phyloP scores from a whole-genome alignment of 2,888 invertebrate species.

The Ormyrus nitidulus region DNA sequence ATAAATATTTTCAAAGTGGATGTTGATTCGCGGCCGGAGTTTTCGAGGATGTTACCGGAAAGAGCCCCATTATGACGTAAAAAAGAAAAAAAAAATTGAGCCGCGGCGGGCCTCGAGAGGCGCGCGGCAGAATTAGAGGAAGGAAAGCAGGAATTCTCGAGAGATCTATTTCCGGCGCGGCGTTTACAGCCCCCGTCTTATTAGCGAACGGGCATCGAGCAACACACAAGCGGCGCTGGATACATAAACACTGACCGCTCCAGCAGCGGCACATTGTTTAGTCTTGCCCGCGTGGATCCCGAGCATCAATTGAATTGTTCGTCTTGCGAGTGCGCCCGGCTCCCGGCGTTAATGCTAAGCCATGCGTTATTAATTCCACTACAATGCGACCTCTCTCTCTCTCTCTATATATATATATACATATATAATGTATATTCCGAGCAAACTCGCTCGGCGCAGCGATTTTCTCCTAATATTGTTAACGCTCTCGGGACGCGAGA shows the following conservation, averaged over 20 bases:
- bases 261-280: slow-evolving; percentile 29
- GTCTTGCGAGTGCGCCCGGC: not conserved
- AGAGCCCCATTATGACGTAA: no score
- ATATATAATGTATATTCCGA: no score
- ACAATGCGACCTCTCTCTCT: no score
- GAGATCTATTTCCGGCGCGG: not conserved
- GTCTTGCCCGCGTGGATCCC: not conserved
- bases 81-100: no score
- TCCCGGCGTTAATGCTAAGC: not conserved
- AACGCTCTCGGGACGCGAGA: slow-evolving; percentile 65
- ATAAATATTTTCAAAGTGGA: no score
- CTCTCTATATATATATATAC: no score
- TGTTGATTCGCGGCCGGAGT: no score
- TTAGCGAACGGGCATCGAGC: not conserved
- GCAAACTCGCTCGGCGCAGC: not conserved
- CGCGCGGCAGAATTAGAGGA: not conserved
- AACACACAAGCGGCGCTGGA: slow-evolving; percentile 6
- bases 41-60: no score
- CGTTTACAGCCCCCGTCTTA: slow-evolving; percentile 32
- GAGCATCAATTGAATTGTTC: slow-evolving; percentile 16
- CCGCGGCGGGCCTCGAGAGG: not conserved
- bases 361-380: slow-evolving; percentile 1
- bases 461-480: not conserved
- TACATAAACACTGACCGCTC: slow-evolving; percentile 38
- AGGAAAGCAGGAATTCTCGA: not conserved